phyloP scores from a whole-genome alignment of 2,888 invertebrate species.

The Dryobota labecula region DNA sequence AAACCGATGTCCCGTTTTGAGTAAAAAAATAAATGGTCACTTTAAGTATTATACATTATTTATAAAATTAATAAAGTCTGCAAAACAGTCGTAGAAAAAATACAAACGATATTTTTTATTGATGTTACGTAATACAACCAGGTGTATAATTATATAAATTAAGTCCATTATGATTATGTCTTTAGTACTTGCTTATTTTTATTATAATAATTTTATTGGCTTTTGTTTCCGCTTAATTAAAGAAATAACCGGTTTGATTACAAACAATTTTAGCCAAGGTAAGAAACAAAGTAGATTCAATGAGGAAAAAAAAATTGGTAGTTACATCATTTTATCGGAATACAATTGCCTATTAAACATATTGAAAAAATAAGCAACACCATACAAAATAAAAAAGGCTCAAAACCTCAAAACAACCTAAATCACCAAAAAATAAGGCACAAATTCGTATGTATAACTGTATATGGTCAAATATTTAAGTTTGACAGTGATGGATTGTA shows the following conservation, averaged over 20 bases:
- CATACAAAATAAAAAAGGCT: not conserved
- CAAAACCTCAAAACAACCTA: slow-evolving; percentile 25
- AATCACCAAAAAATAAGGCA: not conserved
- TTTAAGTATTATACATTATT: not conserved
- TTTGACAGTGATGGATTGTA: slow-evolving; percentile 76
- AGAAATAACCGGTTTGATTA: slow-evolving; percentile 13
- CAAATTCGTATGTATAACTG: not conserved
- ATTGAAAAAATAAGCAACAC: slow-evolving; percentile 16
- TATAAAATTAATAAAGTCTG: not conserved
- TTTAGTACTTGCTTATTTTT: not conserved
- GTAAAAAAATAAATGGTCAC: no score
- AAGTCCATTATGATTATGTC: not conserved
- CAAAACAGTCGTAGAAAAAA: not conserved
- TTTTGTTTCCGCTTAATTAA: slow-evolving; percentile 6
- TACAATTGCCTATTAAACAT: slow-evolving; percentile 47
- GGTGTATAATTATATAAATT: not conserved
- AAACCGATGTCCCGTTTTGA: no score
- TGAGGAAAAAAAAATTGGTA: slow-evolving; percentile 27
- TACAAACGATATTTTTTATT: not conserved
- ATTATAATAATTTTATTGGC: not conserved
- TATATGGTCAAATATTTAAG: slow-evolving; percentile 70
- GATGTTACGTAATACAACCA: not conserved
- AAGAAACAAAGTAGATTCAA: slow-evolving; percentile 16
- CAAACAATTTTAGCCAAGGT: slow-evolving; percentile 6
- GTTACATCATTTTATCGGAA: slow-evolving; percentile 39